A percentile compares a stretch with the other conserved stretches of the same genome.
Conservation (phyloP, 2,113 vertebrate species). For the Trogon surrucura region DNA sequence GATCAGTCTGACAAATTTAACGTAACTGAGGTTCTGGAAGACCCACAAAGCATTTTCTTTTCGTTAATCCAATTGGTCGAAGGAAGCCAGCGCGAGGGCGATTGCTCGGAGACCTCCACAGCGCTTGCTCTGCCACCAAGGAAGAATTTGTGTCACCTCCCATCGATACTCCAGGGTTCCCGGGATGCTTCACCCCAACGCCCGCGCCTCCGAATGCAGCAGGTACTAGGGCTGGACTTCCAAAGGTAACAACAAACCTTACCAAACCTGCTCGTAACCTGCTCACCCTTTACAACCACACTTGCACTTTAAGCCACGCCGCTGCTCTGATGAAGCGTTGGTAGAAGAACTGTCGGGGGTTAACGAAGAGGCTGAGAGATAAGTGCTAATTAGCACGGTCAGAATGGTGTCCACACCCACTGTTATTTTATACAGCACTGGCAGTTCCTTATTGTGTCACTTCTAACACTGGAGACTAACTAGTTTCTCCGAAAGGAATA, state of each 20-base stretch:
- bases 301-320: neutral
- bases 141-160: neutral
- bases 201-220: rapidly evolving
- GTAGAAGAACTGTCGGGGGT: neutral
- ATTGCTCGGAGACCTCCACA: neutral
- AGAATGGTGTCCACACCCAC: neutral
- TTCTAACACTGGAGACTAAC: neutral
- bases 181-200: neutral
- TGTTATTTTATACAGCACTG: neutral
- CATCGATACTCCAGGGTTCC: rapidly evolving
- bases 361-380: neutral
- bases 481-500: neutral
- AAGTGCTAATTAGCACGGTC: neutral
- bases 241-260: neutral
- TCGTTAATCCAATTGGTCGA: neutral
- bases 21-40: neutral
- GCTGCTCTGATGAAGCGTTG: neutral
- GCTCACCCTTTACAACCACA: neutral
- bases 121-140: neutral
- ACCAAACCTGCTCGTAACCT: neutral
- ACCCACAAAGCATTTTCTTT: neutral
- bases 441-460: neutral
- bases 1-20: neutral
- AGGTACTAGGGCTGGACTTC: neutral
- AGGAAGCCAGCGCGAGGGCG: neutral